A percentile compares a stretch with the other conserved stretches of the same genome.
Conservation (phyloP, 2,888 invertebrate species). For the Nephrotoma appendiculata region DNA sequence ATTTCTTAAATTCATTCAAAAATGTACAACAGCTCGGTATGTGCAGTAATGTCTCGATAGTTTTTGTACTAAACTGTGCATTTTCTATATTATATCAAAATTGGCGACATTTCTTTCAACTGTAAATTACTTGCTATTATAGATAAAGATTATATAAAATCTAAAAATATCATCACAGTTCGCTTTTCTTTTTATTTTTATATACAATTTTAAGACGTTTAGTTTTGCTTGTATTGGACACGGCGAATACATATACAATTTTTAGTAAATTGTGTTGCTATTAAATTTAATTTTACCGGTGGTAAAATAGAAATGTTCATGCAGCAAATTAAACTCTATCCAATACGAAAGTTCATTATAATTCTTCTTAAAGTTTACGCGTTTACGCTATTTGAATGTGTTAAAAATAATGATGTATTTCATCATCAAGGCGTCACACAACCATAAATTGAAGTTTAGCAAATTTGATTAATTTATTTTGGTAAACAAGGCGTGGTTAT, state of each 20-base stretch:
- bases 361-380: neutral
- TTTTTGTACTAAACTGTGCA: neutral
- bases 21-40: neutral
- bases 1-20: neutral
- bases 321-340: neutral
- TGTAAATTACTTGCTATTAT: neutral
- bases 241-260: neutral
- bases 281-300: neutral
- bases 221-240: neutral
- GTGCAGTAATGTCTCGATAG: neutral
- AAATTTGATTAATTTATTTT: neutral
- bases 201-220: neutral
- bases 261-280: neutral
- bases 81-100: neutral
- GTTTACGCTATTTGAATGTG: neutral
- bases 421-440: neutral
- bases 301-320: neutral
- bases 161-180: neutral
- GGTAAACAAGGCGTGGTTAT: neutral
- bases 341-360: neutral
- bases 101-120: neutral
- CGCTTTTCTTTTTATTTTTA: neutral
- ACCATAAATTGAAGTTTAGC: neutral
- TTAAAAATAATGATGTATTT: neutral
- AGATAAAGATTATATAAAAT: neutral